Base-by-base conservation (phyloP, 1,140 invertebrate genomes). In the Aphelinus atriplicis region DNA sequence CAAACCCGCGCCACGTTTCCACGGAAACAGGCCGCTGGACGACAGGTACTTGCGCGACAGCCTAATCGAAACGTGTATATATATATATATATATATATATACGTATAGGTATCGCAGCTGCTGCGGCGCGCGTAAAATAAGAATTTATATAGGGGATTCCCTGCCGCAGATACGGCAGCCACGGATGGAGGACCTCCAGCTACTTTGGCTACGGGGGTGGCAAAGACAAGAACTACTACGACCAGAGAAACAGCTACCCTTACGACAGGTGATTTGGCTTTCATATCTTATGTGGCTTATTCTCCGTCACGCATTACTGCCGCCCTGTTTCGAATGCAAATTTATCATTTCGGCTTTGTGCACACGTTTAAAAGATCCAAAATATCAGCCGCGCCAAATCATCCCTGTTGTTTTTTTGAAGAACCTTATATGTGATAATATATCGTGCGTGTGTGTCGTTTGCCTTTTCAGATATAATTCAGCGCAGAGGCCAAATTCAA, bases 21-120 rank as follows among this genome's bases (percentile, higher is more conserved):
- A 77, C 71, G 75, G 75, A 7, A 77, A 73, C 75, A 68, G 66
- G 3, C 75, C 69, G n/a, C 50, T 5, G 3, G 75, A 77, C 65
- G 71, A 77, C 60, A 77, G 75, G 75, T 77, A 58, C 65, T 53
- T 26, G 26, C 26, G 26, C 26, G 26, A 26, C 26, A 26, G 26
- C 26, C 26, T 26, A 26, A 26, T 26, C 26, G 26, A 26, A 26
- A 26, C 26, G 26, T 45, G 61, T 47, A 4, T 53, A 53, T 53
- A 53, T 9, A 6, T 53, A 53, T 53, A 9, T 53, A 26, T 26
- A 26, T 26, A 26, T 26, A 26, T 68, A 2, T 53, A 42, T 7
- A 1, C 63, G n/a, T 51, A 42, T 1, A 53, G 7, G 42, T 60
- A 5, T 57, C 3, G 43, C 4, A 45, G 56, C 2, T 58, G 1